These are phyloP conservation scores for Psettodes erumei DNA, from an alignment of 2,113 vertebrate species.

Conservation along the genomic window DNA sequence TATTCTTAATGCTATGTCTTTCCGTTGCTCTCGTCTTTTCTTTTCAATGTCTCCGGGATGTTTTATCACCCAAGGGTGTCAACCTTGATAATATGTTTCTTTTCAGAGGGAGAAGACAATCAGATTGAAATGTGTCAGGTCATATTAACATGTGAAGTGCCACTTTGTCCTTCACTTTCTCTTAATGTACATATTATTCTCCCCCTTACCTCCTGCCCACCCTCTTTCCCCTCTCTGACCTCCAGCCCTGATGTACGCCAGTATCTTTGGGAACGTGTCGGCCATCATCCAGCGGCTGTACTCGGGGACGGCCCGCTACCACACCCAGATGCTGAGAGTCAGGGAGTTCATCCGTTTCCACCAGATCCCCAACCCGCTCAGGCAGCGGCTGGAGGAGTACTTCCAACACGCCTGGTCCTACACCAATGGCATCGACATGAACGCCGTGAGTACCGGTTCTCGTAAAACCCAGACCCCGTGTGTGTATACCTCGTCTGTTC, in stretches of 20 bases:
- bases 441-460: slow-evolving; percentile 81
- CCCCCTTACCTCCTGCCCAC: not conserved
- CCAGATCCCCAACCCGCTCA: slow-evolving; percentile 89
- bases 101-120: not conserved
- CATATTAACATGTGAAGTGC: not conserved
- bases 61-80: not conserved
- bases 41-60: too few relatives aligned
- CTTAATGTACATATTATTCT: not conserved
- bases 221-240: not conserved
- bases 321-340: slow-evolving; percentile 91
- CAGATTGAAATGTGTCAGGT: not conserved
- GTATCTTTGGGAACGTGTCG: slow-evolving; percentile 92
- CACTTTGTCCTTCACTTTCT: not conserved
- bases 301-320: slow-evolving; percentile 90
- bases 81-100: not conserved
- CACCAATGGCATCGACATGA: slow-evolving; percentile 92
- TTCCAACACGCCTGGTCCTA: slow-evolving; percentile 92
- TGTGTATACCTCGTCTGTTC: slow-evolving; percentile 4
- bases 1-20: not conserved
- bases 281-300: slow-evolving; percentile 93
- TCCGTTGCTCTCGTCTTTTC: not conserved
- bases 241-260: slow-evolving; percentile 91
- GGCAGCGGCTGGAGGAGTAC: slow-evolving; percentile 89
- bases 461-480: not conserved
- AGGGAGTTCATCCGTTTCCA: slow-evolving; percentile 90